Base-by-base conservation (phyloP, 2,797 vertebrate genomes). In the Sebastolobus alascanus region DNA sequence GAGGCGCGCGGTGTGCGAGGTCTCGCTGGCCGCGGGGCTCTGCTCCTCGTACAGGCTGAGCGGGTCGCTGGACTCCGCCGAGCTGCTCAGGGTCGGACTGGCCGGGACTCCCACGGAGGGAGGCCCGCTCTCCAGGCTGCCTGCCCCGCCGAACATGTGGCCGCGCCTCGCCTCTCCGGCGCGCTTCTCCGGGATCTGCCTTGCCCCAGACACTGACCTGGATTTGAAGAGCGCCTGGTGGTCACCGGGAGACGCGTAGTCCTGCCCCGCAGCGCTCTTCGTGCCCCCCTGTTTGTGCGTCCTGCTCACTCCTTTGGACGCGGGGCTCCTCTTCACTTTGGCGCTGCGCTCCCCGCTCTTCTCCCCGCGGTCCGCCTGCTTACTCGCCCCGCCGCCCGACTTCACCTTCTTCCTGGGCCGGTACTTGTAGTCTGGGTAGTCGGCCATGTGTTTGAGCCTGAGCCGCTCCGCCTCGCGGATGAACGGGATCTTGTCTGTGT, bases 391-490 rank as follows among this genome's bases (percentile, higher is more conserved):
- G 82, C 95, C 94, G 35, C 96, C 96, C 27, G 97, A 97, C 93
- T 99, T 99, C 70, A 97, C 97, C 94, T 99, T 99, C 97, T 99
- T 99, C 93, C 97, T 95, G 86, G 98, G 98, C 82, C 98, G 97
- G 96, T 99, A 99, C 96, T 99, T 99, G 96, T 99, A 99, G 96
- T 99, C 98, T 84, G 98, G 98, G 89, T 99, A 99, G 97, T 99
- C 98, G 88, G 98, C 98, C 98, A 99, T 99, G 97, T 99, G 98
- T 93, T 99, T 99, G 87, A 99, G 98, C 56, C 98, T 93, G 87
- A 99, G 97, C 88, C 98, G 96, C 96, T 99, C 98, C 86, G 98
- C 98, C 95, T 99, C 98, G 84, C 98, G 96, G 92, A 99, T 99
- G 94, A 99, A 99, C 67, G 98, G 98, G 92, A 99, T 99, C 96